phyloP scores from a whole-genome alignment of 1,140 invertebrate genomes.

The Nilaparvata lugens region DNA sequence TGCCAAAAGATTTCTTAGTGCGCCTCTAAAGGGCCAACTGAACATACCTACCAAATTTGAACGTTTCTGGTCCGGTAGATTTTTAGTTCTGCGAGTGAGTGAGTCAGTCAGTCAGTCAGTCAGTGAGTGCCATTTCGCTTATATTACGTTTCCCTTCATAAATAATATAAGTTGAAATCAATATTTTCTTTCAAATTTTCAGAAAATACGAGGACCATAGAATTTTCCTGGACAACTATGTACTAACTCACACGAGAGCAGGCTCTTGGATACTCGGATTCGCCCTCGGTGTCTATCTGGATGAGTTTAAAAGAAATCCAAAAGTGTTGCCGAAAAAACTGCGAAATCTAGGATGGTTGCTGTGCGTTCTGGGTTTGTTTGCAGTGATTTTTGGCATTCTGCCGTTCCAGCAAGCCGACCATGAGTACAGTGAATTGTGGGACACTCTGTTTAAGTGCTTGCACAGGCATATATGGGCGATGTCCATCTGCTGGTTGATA shows the following conservation, averaged over 20 bases:
- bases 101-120: no score
- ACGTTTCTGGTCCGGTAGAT: no score
- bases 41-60: no score
- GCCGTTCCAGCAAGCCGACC: not conserved
- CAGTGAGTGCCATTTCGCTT: no score
- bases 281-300: conserved; percentile 32
- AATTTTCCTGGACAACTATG: conserved; percentile 31
- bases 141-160: no score
- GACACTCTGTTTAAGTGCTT: conserved; percentile 51
- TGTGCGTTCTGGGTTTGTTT: not conserved
- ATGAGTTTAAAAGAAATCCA: conserved; percentile 20
- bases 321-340: not conserved
- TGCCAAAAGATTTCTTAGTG: no score
- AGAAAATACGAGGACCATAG: not conserved
- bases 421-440: conserved; percentile 27
- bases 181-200: no score
- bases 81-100: no score
- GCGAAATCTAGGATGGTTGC: conserved; percentile 3
- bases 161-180: no score
- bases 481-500: conserved; percentile 53
- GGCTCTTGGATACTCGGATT: conserved; percentile 36
- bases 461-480: conserved; percentile 47
- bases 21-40: no score
- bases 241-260: conserved; percentile 31
- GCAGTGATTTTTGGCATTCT: not conserved